phyloP scores from a whole-genome alignment of 2,888 invertebrate genomes.

The Volucella inflata region DNA sequence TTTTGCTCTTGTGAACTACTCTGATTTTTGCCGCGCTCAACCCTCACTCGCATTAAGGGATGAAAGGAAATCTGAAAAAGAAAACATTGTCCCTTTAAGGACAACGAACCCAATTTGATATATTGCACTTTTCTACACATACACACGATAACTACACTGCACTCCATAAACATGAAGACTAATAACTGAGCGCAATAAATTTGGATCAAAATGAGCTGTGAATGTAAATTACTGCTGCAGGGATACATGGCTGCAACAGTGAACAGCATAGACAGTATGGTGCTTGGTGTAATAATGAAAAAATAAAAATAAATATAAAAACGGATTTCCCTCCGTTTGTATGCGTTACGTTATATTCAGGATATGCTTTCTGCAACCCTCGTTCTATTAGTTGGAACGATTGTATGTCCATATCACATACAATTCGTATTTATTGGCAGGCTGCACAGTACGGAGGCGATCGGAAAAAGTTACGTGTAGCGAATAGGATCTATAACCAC shows the following conservation, averaged over 20 bases:
- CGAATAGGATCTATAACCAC: slow-evolving; percentile 61
- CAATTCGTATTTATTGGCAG: slow-evolving; percentile 42
- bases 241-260: slow-evolving; percentile 27
- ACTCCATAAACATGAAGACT: slow-evolving; percentile 26
- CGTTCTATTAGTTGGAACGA: slow-evolving; percentile 24
- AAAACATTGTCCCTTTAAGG: slow-evolving; percentile 36
- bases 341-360: neutral
- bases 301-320: slow-evolving; percentile 2
- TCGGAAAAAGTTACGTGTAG: slow-evolving; percentile 62
- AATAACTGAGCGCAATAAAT: slow-evolving; percentile 57
- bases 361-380: slow-evolving; percentile 28
- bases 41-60: slow-evolving; percentile 22
- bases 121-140: slow-evolving; percentile 20
- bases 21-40: slow-evolving; percentile 8
- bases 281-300: slow-evolving; percentile 33
- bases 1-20: neutral
- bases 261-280: neutral
- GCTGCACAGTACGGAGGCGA: slow-evolving; percentile 52
- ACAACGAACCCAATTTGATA: slow-evolving; percentile 55
- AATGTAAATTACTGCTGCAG: slow-evolving; percentile 52
- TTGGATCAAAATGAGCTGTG: slow-evolving; percentile 57
- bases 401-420: slow-evolving; percentile 33
- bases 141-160: slow-evolving; percentile 10
- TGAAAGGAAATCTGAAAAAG: slow-evolving; percentile 8
- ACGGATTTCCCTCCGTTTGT: neutral